Base-by-base conservation (phyloP, 2,113 vertebrate species). In the Cettia cetti region DNA sequence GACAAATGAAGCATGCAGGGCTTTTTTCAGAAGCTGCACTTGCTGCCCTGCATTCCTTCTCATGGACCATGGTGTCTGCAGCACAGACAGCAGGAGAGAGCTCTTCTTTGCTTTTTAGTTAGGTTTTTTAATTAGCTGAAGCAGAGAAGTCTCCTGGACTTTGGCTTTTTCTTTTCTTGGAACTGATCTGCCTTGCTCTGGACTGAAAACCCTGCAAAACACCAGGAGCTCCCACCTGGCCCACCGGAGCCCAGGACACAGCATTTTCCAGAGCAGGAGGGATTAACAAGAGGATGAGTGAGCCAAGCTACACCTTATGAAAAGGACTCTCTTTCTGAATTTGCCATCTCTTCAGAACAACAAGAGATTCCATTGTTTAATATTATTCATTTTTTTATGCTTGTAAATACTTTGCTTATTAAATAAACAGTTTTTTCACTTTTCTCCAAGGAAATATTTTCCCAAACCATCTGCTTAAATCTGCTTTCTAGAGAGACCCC, bases 281-380 rank as follows among this genome's bases (percentile, higher is more conserved):
- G 22, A n/a, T 37, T 11, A 50, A 42, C 11, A 8, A 8, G 22
- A 42, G 22, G 20, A 16, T 42, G 22, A 71, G 37, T 4, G 5
- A 53, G 37, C 21, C 0, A 2, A 72, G 16, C 30, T 72, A 26
- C 7, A 20, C 16, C 22, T 5, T 12, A 42, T 2, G 2, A 15
- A 4, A 54, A 26, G 16, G 50, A 24, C 15, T 33, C 9, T 71
- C 35, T 53, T 24, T 60, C 59, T 39, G 50, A 33, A 42, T 72
- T 20, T 42, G 13, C 22, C 7, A n/a, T 33, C 5, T n/a, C 30
- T 72, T 54, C 39, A 54, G 30, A 71, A 42, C 22, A 33, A 22
- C 7, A 13, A 20, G 21, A 33, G 5, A 7, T 33, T 40, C 31
- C 33, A 20, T 61, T 13, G 22, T 42, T 54, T n/a, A 20, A 9